Evolutionary conservation across 2,797 vertebrate species (phyloP), one percentile per base, ranked within the genome.

Genomic region (Diplodus sargus): DNA sequence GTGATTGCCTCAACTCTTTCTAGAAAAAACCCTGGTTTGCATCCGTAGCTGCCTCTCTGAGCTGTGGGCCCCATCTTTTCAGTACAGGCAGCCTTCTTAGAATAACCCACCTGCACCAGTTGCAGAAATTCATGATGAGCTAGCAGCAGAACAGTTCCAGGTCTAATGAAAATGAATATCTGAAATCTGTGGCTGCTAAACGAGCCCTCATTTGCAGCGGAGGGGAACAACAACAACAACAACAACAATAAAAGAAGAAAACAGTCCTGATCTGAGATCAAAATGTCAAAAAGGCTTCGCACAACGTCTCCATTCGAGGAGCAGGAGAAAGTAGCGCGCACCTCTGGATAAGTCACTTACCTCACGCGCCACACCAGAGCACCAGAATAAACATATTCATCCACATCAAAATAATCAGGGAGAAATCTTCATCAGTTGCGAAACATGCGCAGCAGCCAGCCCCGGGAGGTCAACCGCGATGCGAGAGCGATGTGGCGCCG

Each of bases 301-400:
- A 72, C 22, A 77, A 67, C 58, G 65, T 22, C 59, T 28, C 10
- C 20, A 80, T 48, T 45, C 34, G 49, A 76, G 34, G 78, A 83
- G 58, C 66, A 68, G n/a, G 61, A 59, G 67, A 87, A 93, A 93
- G 86, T 91, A 81, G 83, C 85, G 89, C 90, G 78, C 82, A 88
- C 85, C 83, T 87, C 85, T 84, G 82, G 81, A 79, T 60, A 89
- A 91, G 90, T 92, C 82, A 93, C 95, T 94, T 91, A 95, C 95
- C 94, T 94, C 89, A 92, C 81, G 85, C 91, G 52, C 85, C 76
- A 78, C 87, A 83, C 72, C 82, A 70, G 74, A 88, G 80, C 82
- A 60, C 79, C 85, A 78, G 85, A 79, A 90, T 89, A 83, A 92
- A 85, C 91, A 90, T 89, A 77, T 86, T 87, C 90, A 83, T 89